Percentiles rank a stretch among this genome's conserved stretches.
Conservation (phyloP, 1,140 invertebrate genomes). For the Leguminivora glycinivorella region DNA sequence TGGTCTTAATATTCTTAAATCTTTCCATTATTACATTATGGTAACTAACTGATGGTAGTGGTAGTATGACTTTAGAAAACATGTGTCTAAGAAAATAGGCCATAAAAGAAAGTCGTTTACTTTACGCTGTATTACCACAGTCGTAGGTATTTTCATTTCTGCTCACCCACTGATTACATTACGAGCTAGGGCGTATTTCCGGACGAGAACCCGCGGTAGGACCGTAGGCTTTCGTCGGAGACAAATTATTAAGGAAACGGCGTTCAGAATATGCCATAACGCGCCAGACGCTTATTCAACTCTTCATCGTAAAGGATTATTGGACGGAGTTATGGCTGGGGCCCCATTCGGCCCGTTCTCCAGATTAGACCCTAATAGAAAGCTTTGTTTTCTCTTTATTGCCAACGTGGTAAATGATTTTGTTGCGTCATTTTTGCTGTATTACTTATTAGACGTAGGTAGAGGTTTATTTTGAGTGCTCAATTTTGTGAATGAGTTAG, state of each 20-base stretch:
- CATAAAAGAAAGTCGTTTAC: no score
- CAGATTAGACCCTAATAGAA: conserved; percentile 40
- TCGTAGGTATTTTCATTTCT: no score
- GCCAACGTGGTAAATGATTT: conserved; percentile 11
- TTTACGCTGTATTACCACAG: no score
- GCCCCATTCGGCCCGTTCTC: conserved; percentile 33
- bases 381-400: conserved; percentile 32
- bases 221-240: conserved; percentile 33
- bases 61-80: no score
- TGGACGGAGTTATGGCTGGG: conserved; percentile 40
- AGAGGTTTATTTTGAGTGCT: conserved; percentile 6
- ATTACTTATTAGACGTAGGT: conserved; percentile 19
- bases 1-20: no score
- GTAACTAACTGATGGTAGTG: no score
- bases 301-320: conserved; percentile 52
- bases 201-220: conserved; percentile 34
- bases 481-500: conserved; percentile 5
- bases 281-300: conserved; percentile 48
- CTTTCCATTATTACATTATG: no score
- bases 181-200: background rate
- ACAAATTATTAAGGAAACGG: conserved; percentile 52
- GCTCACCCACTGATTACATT: no score
- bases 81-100: no score
- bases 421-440: conserved; percentile 28
- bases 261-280: conserved; percentile 46